Conservation (phyloP, 2,797 vertebrate genomes). For the Rhincodon typus region DNA sequence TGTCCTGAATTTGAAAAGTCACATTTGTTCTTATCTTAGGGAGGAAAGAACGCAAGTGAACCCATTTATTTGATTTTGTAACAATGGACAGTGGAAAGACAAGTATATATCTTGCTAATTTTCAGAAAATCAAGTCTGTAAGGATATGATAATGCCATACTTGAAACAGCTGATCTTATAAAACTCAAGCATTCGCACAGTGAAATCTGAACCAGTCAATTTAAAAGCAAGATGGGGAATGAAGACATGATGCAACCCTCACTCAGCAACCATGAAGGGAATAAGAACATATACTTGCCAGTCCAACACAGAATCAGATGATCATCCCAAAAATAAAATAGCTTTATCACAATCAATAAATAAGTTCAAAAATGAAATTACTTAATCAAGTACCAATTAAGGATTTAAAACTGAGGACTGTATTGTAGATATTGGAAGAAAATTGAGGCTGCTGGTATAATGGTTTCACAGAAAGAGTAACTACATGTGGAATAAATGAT, state of each 20-base stretch:
- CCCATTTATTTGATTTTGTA: background rate
- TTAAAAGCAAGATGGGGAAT: background rate
- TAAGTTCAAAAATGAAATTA: too few relatives aligned
- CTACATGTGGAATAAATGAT: background rate
- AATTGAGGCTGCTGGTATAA: background rate
- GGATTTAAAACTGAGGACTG: background rate
- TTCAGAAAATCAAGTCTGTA: background rate
- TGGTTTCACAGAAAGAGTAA: background rate
- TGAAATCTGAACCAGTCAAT: background rate
- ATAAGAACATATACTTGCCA: too few relatives aligned
- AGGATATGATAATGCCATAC: background rate
- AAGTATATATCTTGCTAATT: background rate
- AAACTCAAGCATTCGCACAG: background rate
- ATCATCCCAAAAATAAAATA: too few relatives aligned
- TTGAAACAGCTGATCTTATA: background rate
- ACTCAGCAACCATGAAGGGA: too few relatives aligned
- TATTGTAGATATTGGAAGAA: background rate
- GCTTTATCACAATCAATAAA: too few relatives aligned
- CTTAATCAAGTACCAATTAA: background rate
- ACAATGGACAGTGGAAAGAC: background rate
- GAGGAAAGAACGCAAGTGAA: background rate
- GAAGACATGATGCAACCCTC: too few relatives aligned
- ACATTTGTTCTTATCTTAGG: background rate
- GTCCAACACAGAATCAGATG: too few relatives aligned
- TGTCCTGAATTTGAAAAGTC: background rate